Evolutionary conservation across 1,140 invertebrate species (phyloP), one percentile per base, ranked within the genome.

Genomic region (Papilio helenus): DNA sequence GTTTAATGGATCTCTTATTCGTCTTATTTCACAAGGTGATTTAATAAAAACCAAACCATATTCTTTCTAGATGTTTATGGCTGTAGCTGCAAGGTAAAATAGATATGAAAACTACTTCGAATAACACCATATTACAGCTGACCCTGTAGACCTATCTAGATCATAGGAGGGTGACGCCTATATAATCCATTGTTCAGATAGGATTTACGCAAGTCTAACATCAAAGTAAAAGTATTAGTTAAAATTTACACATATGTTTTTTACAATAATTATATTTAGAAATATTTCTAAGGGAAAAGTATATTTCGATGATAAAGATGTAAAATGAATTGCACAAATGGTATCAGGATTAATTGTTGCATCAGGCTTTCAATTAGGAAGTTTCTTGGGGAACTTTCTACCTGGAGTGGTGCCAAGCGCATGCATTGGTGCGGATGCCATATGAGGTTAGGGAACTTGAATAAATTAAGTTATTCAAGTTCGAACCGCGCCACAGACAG

Each of bases 381-480:
- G 51, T 79, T 79, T 61, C 20, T 44, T 26, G 39, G 20, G 20
- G 9, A 74, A 74, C 42, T 74, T 74, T 72, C 18, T 74, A 76
- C 78, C 82, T 83, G 82, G 82, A 80, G 65, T 49, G 20, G 49
- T 34, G 82, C 82, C 82, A 83, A 49, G 72, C 44, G 72, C 72
- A n/a, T 42, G 42, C 44, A 44, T 42, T 23, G 72, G n/a, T 74
- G n/a, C 44, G 72, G 82, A 79, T 76, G 46, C 73, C 72, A 61
- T 79, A 79, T 80, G 79, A 79, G 80, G 76, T 80, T 76, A 42
- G 58, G 61, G 26, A 79, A 80, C 58, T 76, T 72, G 77, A 76
- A 79, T 82, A 79, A 82, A 82, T 83, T 73, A 61, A 76, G 77
- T 72, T 82, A 81, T 81, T 79, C 79, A 79, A 79, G 79, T 83